Base-by-base conservation (phyloP, 1,140 invertebrate genomes). In the Drosophila repletoides region DNA sequence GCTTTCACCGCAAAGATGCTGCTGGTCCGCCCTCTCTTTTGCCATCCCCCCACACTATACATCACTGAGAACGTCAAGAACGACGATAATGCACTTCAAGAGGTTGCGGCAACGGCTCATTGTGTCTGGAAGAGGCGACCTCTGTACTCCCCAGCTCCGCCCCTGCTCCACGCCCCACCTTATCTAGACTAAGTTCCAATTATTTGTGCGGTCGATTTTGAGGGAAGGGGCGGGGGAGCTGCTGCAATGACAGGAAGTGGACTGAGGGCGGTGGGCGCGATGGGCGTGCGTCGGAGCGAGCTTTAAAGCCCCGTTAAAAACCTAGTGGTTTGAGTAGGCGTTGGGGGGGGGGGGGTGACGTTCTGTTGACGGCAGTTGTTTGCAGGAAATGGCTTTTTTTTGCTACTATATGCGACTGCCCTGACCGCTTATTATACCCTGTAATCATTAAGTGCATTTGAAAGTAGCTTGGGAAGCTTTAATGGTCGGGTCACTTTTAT, bases 51-150 rank as follows among this genome's bases (percentile, higher is more conserved):
- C 5, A 3, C 15, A 6, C 9, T 12, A 6, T 3, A 9, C 15
- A 12, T 29, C 3, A 17, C n/a, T 2, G 7, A 40, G 55, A 41
- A 84, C 81, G 64, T 61, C 79, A 66, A 70, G 73, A 79, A 77
- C 77, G 70, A 79, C 74, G 80, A 86, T 84, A 86, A 84, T 84
- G 79, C 79, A 84, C 74, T 86, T 84, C 55, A 84, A 84, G 79
- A 61, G 79, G 66, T 49, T 64, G 59, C 65, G 58, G 48, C 58
- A 63, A 49, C 58, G 79, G 79, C 77, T 84, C 80, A 83, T 83
- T 83, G 77, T 84, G 74, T 84, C 80, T 84, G 79, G 64, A 52
- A 60, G 68, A n/a, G 31, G 31, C 28, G 0, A 15, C 7, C 17
- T 12, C 17, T n/a, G n/a, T n/a, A n/a, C n/a, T 0, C 1, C 19